These are phyloP conservation scores for Nematostella vectensis DNA, from an alignment of 92 coral and sea anemone genomes.

Conservation along the genomic window DNA sequence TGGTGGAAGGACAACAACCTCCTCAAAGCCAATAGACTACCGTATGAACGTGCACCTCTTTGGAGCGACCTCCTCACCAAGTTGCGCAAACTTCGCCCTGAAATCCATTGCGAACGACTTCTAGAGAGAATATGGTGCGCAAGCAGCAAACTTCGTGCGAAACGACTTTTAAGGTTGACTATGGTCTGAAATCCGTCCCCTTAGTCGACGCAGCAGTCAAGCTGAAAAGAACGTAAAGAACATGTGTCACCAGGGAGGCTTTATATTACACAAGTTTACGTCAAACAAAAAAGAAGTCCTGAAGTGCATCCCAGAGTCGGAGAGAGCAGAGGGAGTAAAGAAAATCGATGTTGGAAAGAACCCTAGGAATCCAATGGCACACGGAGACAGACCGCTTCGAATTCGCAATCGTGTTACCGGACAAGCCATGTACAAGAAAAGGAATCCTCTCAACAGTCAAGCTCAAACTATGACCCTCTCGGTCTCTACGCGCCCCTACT, in stretches of 20 bases:
- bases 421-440: slow-evolving; percentile 7
- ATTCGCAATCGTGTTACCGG: slow-evolving; percentile 4
- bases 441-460: slow-evolving; percentile 5
- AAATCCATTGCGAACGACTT: slow-evolving; percentile 33
- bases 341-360: slow-evolving; percentile 8
- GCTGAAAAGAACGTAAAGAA: slow-evolving; percentile 17
- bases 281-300: slow-evolving; percentile 35
- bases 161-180: slow-evolving; percentile 43
- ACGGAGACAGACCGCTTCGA: slow-evolving; percentile 4
- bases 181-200: slow-evolving; percentile 33
- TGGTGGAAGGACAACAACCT: slow-evolving; percentile 42
- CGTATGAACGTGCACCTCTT: slow-evolving; percentile 42
- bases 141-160: slow-evolving; percentile 29
- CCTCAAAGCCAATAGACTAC: slow-evolving; percentile 18
- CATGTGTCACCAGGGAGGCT: slow-evolving; percentile 35
- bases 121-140: slow-evolving; percentile 14
- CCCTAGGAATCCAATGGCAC: slow-evolving; percentile 31
- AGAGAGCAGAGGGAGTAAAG: slow-evolving; percentile 18
- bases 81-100: slow-evolving; percentile 46
- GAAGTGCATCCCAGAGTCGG: slow-evolving; percentile 6
- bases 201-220: slow-evolving; percentile 30
- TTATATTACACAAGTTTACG: slow-evolving; percentile 22
- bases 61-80: slow-evolving; percentile 43
- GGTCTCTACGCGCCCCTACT: slow-evolving; percentile 31
- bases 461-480: slow-evolving; percentile 11